A percentile compares a stretch with the other conserved stretches of the same genome.
phyloP scores from a whole-genome alignment of 2,113 vertebrate species.

The Micronisus gabar region DNA sequence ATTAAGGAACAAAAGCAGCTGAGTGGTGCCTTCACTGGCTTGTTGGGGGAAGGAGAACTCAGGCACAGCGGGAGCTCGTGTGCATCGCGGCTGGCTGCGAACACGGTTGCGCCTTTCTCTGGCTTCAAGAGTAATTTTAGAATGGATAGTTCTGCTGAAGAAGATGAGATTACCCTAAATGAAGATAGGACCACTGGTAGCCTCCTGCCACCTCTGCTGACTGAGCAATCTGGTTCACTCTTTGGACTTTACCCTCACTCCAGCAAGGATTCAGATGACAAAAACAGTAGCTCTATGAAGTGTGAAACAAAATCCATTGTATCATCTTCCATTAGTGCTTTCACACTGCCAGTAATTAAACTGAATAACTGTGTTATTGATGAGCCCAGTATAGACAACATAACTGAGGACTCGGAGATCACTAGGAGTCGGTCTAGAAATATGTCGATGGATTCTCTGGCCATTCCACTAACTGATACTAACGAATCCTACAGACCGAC shows the following conservation, averaged over 20 bases:
- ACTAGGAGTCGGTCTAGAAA: slow-evolving; percentile 72
- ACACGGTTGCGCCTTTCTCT: slow-evolving; percentile 81
- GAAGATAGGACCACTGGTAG: slow-evolving; percentile 73
- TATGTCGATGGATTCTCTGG: slow-evolving; percentile 85
- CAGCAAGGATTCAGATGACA: slow-evolving; percentile 75
- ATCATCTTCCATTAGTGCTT: slow-evolving; percentile 94
- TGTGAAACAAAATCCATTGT: slow-evolving; percentile 95
- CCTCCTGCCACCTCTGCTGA: slow-evolving; percentile 84
- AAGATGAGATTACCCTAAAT: slow-evolving; percentile 77
- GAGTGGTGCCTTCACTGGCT: slow-evolving; percentile 73
- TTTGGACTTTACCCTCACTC: slow-evolving; percentile 80
- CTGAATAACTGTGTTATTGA: slow-evolving; percentile 99
- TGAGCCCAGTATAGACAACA: slow-evolving; percentile 91
- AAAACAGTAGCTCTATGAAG: slow-evolving; percentile 69
- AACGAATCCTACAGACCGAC: slow-evolving; percentile 81
- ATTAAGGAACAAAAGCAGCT: slow-evolving; percentile 86
- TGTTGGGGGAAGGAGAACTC: slow-evolving; percentile 74
- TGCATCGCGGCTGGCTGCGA: slow-evolving; percentile 78
- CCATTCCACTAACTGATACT: slow-evolving; percentile 78
- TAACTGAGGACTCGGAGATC: slow-evolving; percentile 86
- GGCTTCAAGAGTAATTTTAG: slow-evolving; percentile 68
- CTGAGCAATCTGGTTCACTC: slow-evolving; percentile 73
- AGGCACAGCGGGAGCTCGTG: slow-evolving; percentile 72
- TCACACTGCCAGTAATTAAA: slow-evolving; percentile 96
- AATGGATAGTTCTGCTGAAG: slow-evolving; percentile 81